These are phyloP conservation scores for Nicator chloris DNA, from an alignment of 2,113 vertebrate species.

Conservation along the genomic window DNA sequence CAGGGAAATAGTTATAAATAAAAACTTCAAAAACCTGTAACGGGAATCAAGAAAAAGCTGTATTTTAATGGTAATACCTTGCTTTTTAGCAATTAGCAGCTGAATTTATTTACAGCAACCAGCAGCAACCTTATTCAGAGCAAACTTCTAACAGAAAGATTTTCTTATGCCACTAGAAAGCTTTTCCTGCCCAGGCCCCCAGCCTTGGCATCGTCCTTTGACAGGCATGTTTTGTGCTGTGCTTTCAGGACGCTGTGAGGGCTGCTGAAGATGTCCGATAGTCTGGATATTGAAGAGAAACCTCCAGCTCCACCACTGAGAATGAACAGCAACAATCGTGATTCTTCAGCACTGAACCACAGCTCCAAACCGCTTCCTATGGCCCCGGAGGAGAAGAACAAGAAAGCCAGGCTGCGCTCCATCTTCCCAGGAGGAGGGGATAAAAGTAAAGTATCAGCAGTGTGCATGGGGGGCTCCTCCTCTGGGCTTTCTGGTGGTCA, in stretches of 20 bases:
- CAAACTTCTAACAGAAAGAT: not conserved
- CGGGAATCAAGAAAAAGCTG: not conserved
- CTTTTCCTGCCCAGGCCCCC: no score
- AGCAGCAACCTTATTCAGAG: not conserved
- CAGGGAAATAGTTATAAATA: not conserved
- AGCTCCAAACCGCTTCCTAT: conserved; percentile 96
- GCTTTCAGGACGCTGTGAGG: conserved; percentile 83
- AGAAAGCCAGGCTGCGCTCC: conserved; percentile 97
- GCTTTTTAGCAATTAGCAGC: not conserved
- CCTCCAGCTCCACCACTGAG: conserved; percentile 97
- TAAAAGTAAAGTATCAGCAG: conserved; percentile 90
- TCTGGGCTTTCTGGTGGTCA: not conserved
- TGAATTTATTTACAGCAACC: not conserved
- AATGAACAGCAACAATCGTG: conserved; percentile 98
- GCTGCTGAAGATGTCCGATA: conserved; percentile 95
- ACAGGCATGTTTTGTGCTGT: not conserved
- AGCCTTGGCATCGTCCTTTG: not conserved
- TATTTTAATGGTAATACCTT: not conserved
- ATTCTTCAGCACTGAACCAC: conserved; percentile 93
- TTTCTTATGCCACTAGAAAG: not conserved
- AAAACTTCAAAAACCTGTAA: not conserved
- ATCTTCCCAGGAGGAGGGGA: conserved; percentile 98
- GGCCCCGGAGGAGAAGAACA: conserved; percentile 99
- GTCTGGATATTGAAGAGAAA: conserved; percentile 97
- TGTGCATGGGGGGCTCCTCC: not conserved